Evolutionary conservation across 2,888 invertebrate species (phyloP).

Genomic region (Metallyticus violacea): DNA sequence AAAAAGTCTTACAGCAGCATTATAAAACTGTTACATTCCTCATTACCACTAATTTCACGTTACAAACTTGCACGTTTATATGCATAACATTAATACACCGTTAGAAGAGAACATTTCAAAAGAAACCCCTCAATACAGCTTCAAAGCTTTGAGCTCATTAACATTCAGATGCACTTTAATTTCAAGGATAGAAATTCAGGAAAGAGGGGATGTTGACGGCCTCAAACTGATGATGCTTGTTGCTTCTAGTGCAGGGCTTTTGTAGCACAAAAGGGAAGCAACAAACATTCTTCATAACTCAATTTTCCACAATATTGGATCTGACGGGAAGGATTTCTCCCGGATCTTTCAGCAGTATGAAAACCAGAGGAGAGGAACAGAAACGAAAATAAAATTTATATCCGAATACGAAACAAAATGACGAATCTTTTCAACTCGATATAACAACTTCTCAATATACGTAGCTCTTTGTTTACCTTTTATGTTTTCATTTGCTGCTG

Average conservation of each 20-base stretch:
- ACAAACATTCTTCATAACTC: background rate
- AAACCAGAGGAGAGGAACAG: background rate
- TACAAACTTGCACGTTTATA: no score
- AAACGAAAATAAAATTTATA: background rate
- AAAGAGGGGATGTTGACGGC: background rate
- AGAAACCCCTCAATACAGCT: background rate
- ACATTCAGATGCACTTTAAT: background rate
- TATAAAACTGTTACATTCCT: no score
- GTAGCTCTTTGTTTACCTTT: background rate
- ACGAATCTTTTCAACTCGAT: background rate
- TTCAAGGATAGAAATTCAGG: background rate
- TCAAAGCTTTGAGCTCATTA: background rate
- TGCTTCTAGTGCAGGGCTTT: background rate
- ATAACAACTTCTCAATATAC: background rate
- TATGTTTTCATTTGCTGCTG: background rate
- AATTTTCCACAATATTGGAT: background rate
- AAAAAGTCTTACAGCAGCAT: no score
- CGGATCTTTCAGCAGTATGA: background rate
- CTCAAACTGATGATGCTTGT: background rate
- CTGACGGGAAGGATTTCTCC: background rate
- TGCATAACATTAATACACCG: no score
- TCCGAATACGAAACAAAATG: background rate
- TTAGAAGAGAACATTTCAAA: no score
- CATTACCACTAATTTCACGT: no score
- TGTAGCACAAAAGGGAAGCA: background rate